Base-by-base conservation (phyloP, 2,113 vertebrate species). In the Lamprologus callipterus region DNA sequence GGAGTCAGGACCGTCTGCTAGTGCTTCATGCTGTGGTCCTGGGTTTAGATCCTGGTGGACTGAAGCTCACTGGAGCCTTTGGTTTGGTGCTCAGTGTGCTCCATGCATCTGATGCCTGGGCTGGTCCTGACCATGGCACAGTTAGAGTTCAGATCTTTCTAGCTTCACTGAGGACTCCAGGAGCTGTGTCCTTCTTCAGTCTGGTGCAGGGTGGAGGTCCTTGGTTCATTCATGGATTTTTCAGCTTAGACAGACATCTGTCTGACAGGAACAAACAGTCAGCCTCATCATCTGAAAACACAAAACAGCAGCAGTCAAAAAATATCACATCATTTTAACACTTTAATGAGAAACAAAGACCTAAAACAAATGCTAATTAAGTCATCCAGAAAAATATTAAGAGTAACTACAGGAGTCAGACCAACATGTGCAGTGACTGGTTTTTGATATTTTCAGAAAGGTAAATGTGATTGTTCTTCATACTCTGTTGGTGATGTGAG, bases 301-400 rank as follows among this genome's bases (percentile, higher is more conserved):
- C 51, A 4, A 53, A 53, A 53, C 9, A 53, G 51, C 51, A 4
- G 51, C 51, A 53, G 51, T 53, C 49, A 10, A 0, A 2, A 13
- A 2, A 49, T 2, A 8, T 47, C 14, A 2, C 2, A 6, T 5
- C 49, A 51, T n/a, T 53, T 53, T 53, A 0, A n/a, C 0, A 53
- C 9, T 53, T 53, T 10, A 53, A 6, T n/a, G 1, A 51, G 8
- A 51, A n/a, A 51, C 49, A 51, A 17, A 8, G 14, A 17, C 1
- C 1, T 53, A 53, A 53, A 0, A 51, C 17, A 51, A 51, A n/a
- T 51, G 0, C 19, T 53, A 6, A 51, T 7, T 0, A 19, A 51
- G 1, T 19, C 8, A 9, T 0, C 49, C 49, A 51, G 49, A 0
- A 1, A 0, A 51, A 0, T 51, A 0, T 19, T 51, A 5, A 1